Evolutionary conservation across 2,113 vertebrate genomes (phyloP).

Genomic region (Hydrolagus affinis): DNA sequence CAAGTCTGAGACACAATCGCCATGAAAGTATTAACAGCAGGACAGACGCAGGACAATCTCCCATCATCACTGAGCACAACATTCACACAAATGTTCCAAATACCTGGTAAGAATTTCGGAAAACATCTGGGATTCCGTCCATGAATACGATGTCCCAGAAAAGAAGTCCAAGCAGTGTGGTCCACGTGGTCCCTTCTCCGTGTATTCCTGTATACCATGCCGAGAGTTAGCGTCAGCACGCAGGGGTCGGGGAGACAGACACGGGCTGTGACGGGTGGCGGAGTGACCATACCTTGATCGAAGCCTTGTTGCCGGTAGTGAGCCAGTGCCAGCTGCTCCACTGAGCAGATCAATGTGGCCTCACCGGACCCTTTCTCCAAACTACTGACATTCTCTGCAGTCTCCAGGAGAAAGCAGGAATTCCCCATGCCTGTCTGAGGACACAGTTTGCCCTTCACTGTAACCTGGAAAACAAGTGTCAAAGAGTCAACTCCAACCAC

Average conservation of each 20-base stretch:
- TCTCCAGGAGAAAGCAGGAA: slow-evolving; percentile 72
- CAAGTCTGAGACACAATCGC: neutral
- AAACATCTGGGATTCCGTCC: slow-evolving; percentile 75
- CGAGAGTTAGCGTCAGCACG: neutral
- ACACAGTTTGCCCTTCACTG: slow-evolving; percentile 80
- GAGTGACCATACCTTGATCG: slow-evolving; percentile 68
- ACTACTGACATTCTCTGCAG: slow-evolving; percentile 35
- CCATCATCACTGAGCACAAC: neutral
- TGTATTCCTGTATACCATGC: slow-evolving; percentile 71
- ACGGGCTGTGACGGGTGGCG: too few relatives aligned
- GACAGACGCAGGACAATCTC: neutral
- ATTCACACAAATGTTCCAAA: slow-evolving; percentile 48
- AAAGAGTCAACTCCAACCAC: too few relatives aligned
- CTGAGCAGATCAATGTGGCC: slow-evolving; percentile 75
- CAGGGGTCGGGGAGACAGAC: neutral
- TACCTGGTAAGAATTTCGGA: slow-evolving; percentile 85
- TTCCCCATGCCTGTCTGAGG: slow-evolving; percentile 78
- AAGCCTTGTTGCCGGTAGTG: slow-evolving; percentile 75
- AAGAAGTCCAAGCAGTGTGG: slow-evolving; percentile 73
- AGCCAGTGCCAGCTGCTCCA: slow-evolving; percentile 78
- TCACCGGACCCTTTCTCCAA: slow-evolving; percentile 36
- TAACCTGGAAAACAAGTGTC: slow-evolving; percentile 63
- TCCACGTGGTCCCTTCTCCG: slow-evolving; percentile 88
- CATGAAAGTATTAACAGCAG: too few relatives aligned
- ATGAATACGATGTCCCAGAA: slow-evolving; percentile 89